Conservation (phyloP, 2,797 vertebrate genomes). For the Columba guinea region DNA sequence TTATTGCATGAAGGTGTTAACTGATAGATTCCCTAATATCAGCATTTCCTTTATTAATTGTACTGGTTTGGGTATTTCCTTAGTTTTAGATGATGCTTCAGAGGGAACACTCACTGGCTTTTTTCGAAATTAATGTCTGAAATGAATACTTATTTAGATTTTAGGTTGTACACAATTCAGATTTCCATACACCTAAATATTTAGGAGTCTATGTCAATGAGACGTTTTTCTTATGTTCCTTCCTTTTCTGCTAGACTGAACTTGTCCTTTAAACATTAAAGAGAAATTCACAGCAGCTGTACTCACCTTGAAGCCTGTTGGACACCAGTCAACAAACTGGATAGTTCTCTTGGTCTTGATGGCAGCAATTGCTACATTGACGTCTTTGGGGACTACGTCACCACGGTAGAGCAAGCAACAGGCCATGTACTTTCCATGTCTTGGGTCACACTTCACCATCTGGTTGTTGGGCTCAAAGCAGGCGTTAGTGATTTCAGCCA, state of each 20-base stretch:
- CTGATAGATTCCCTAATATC: not conserved
- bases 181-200: not conserved
- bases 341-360: conserved; percentile 88
- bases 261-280: not conserved
- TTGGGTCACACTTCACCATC: conserved; percentile 82
- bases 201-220: not conserved
- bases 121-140: not conserved
- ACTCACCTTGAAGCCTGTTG: conserved; percentile 80
- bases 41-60: not conserved
- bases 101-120: not conserved
- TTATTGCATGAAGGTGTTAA: not conserved
- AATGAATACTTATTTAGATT: not conserved
- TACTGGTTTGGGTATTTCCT: not conserved
- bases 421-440: conserved; percentile 84
- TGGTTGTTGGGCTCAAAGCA: conserved; percentile 81
- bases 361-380: conserved; percentile 87
- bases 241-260: not conserved
- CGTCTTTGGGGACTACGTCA: conserved; percentile 90
- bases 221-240: fast-evolving
- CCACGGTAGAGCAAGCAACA: conserved; percentile 92
- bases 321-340: conserved; percentile 86
- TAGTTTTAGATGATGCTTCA: not conserved
- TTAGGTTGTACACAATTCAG: not conserved
- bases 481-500: conserved; percentile 77
- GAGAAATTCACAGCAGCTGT: not conserved